Conservation (phyloP, 2,888 invertebrate genomes). For the Periphyllus acericola region DNA sequence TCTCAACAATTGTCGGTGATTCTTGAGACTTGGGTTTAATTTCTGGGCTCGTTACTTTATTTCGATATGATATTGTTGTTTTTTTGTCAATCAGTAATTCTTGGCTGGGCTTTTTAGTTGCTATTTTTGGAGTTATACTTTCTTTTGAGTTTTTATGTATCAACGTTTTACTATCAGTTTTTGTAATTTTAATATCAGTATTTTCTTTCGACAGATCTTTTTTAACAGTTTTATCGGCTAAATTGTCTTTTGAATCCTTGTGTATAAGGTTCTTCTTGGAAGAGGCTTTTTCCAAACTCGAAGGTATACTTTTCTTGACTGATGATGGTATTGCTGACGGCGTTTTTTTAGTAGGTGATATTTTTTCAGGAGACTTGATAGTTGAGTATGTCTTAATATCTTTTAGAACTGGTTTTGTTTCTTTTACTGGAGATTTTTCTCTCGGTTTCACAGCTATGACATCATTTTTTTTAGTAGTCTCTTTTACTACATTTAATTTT, state of each 20-base stretch:
- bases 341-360: conserved; percentile 63
- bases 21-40: conserved; percentile 25
- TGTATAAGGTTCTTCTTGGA: conserved; percentile 14
- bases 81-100: conserved; percentile 42
- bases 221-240: conserved; percentile 49
- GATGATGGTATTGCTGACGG: conserved; percentile 20
- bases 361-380: conserved; percentile 19
- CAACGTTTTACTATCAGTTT: conserved; percentile 37
- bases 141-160: conserved; percentile 50
- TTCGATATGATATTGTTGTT: conserved; percentile 29
- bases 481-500: conserved; percentile 23
- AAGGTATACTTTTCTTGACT: conserved; percentile 31
- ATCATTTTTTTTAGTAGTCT: background rate
- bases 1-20: conserved; percentile 6
- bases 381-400: background rate
- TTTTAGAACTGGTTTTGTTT: conserved; percentile 13
- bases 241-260: conserved; percentile 31
- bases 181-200: conserved; percentile 53
- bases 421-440: conserved; percentile 50
- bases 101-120: conserved; percentile 51
- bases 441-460: background rate
- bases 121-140: conserved; percentile 31
- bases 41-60: conserved; percentile 23
- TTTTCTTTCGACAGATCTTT: conserved; percentile 57
- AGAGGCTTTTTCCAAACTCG: conserved; percentile 63